These are phyloP conservation scores for Acanthosepion esculentum DNA, from an alignment of 2,888 invertebrate genomes.

Conservation along the genomic window DNA sequence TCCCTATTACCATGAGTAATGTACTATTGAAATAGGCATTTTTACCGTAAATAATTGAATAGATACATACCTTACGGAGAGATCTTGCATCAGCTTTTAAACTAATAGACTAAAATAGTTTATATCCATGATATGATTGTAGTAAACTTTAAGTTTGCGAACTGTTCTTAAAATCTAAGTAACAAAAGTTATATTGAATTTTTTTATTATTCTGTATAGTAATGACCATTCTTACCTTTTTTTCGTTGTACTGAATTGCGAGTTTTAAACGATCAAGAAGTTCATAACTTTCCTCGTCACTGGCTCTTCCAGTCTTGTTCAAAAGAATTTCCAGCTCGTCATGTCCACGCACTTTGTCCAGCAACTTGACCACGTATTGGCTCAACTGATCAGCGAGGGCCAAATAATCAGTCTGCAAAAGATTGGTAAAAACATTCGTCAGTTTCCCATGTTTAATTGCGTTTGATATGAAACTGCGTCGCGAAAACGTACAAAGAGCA, in stretches of 20 bases:
- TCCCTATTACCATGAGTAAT: too few species aligned
- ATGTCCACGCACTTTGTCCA: conserved; percentile 71
- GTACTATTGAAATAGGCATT: too few species aligned
- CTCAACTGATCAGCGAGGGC: conserved; percentile 66
- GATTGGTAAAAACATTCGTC: conserved; percentile 35
- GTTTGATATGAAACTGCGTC: too few species aligned
- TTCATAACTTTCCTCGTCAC: conserved; percentile 63
- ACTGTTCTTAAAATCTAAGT: neutral
- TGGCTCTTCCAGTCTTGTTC: conserved; percentile 64
- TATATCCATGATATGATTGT: too few species aligned
- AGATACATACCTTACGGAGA: too few species aligned
- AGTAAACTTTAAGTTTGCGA: too few species aligned
- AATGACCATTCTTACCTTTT: conserved; percentile 61
- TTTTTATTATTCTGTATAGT: neutral
- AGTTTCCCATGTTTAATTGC: too few species aligned
- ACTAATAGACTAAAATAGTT: too few species aligned
- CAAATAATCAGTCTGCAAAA: conserved; percentile 69
- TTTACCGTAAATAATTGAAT: too few species aligned
- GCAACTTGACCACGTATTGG: conserved; percentile 68
- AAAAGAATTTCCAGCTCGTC: conserved; percentile 70
- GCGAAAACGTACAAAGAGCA: too few species aligned
- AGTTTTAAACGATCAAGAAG: conserved; percentile 66
- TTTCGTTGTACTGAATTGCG: conserved; percentile 71
- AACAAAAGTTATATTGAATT: neutral
- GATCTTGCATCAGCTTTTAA: too few species aligned